Conservation (phyloP, 2,113 vertebrate species). For the Himantopus leucocephalus region DNA sequence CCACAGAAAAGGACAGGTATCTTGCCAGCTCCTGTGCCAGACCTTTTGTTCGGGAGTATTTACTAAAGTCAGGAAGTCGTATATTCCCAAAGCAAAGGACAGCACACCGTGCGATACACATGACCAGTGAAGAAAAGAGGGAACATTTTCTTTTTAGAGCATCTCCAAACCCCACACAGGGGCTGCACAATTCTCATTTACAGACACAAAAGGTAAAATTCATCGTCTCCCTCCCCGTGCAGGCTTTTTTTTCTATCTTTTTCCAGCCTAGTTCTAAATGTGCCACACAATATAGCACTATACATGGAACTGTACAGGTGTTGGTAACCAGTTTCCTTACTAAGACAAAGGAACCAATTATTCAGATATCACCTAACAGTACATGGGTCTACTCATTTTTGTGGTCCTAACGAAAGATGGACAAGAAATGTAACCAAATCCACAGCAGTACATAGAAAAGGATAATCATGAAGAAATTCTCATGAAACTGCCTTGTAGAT, state of each 20-base stretch:
- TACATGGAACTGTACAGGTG: background rate
- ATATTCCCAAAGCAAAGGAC: background rate
- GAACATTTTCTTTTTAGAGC: background rate
- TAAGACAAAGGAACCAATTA: background rate
- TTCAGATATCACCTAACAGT: background rate
- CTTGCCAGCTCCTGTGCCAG: slow-evolving; percentile 22
- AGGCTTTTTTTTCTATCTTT: background rate
- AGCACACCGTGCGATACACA: background rate
- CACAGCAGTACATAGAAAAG: background rate
- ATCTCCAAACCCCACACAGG: background rate
- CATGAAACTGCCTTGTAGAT: background rate
- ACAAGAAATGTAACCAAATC: background rate
- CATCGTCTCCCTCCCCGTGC: background rate
- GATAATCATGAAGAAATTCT: background rate
- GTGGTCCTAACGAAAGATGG: background rate
- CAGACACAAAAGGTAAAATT: background rate
- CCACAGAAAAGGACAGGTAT: slow-evolving; percentile 24
- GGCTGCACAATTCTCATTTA: background rate
- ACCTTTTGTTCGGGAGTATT: background rate
- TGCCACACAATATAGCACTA: background rate
- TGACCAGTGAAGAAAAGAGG: background rate
- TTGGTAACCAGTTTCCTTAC: background rate
- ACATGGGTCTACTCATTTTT: background rate
- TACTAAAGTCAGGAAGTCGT: background rate
- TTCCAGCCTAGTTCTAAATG: background rate